These are phyloP conservation scores for Ptychoptera albimana DNA, from an alignment of 2,888 invertebrate genomes.

Conservation along the genomic window DNA sequence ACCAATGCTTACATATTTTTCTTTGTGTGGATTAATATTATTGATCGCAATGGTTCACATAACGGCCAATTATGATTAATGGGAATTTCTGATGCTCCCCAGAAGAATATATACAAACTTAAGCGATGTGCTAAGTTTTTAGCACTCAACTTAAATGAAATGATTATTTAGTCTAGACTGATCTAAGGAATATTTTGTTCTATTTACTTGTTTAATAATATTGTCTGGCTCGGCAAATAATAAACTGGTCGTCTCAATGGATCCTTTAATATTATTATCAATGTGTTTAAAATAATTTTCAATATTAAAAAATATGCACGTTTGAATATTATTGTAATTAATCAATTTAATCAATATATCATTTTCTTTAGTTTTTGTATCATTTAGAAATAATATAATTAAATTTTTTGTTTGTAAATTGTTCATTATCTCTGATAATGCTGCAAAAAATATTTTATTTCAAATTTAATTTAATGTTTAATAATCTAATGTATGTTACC, in stretches of 20 bases:
- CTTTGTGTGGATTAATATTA: constrained; percentile 43
- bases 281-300: constrained; percentile 23
- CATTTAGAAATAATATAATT: constrained; percentile 16
- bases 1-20: constrained; percentile 18
- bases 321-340: constrained; percentile 21
- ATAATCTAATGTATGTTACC: too few species aligned
- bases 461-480: too few species aligned
- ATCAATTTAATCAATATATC: constrained; percentile 24
- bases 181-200: neutral
- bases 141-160: constrained; percentile 9
- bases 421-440: constrained; percentile 23
- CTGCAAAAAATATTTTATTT: too few species aligned
- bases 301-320: constrained; percentile 22
- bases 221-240: constrained; percentile 23
- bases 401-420: constrained; percentile 21
- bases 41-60: constrained; percentile 34
- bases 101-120: constrained; percentile 48
- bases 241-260: constrained; percentile 25
- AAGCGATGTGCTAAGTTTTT: constrained; percentile 21
- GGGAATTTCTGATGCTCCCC: constrained; percentile 38
- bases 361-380: constrained; percentile 16
- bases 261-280: constrained; percentile 19
- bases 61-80: constrained; percentile 20
- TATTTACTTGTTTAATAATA: constrained; percentile 13
- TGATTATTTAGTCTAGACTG: neutral